phyloP scores from a whole-genome alignment of 1,140 invertebrate genomes.

The Drosophila teissieri region DNA sequence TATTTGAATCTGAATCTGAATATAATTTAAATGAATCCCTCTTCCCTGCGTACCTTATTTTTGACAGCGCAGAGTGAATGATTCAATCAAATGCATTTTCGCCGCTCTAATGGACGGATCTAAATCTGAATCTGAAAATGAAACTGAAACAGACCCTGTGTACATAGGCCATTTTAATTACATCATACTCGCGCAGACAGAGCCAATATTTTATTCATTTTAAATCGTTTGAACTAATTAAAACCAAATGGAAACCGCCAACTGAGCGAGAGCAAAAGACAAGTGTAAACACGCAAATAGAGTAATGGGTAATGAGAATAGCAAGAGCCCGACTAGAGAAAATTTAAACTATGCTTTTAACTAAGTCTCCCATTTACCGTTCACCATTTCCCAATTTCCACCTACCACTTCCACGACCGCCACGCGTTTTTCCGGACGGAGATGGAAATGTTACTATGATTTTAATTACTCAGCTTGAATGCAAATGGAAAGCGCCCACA shows the following conservation, averaged over 20 bases:
- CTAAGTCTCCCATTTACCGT: slow-evolving; percentile 27
- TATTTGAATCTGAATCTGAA: too few species aligned
- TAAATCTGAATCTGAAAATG: slow-evolving; percentile 1
- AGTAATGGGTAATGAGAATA: slow-evolving; percentile 21
- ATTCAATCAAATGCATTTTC: slow-evolving; percentile 46
- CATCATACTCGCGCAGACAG: slow-evolving; percentile 40
- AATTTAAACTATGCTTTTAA: slow-evolving; percentile 71
- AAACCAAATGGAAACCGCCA: slow-evolving; percentile 68
- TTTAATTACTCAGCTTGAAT: slow-evolving; percentile 73
- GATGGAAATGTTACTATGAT: slow-evolving; percentile 71
- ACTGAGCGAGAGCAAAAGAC: slow-evolving; percentile 45
- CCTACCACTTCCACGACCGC: slow-evolving; percentile 5
- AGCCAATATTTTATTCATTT: slow-evolving; percentile 55
- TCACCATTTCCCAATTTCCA: not conserved
- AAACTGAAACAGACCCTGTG: slow-evolving; percentile 11
- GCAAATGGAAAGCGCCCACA: slow-evolving; percentile 44
- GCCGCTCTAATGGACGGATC: slow-evolving; percentile 30
- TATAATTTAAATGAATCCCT: not conserved
- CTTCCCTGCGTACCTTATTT: slow-evolving; percentile 46
- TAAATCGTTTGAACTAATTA: slow-evolving; percentile 78
- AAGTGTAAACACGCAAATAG: slow-evolving; percentile 51
- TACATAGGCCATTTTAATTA: slow-evolving; percentile 60
- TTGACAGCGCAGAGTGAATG: slow-evolving; percentile 49
- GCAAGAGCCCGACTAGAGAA: slow-evolving; percentile 19
- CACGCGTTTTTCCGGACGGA: slow-evolving; percentile 28